Conservation (phyloP, 1,140 invertebrate genomes). For the Drosophila arawakana region DNA sequence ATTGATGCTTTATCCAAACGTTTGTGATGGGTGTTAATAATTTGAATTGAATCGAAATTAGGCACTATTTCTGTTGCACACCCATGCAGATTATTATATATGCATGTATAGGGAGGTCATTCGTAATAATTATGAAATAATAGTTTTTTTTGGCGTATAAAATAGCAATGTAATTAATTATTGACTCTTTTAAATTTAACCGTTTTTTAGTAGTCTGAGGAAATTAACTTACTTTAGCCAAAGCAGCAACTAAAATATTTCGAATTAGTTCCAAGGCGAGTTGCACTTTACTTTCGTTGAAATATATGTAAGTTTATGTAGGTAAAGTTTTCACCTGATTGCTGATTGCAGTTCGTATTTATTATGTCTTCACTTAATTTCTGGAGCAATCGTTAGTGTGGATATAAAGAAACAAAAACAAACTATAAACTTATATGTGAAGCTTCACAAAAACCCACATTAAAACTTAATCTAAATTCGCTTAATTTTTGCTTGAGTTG, state of each 20-base stretch:
- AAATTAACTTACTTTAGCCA: neutral
- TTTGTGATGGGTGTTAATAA: constrained; percentile 47
- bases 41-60: constrained; percentile 39
- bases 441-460: constrained; percentile 30
- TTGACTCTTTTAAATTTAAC: too few relatives aligned
- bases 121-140: too few relatives aligned
- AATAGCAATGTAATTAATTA: too few relatives aligned
- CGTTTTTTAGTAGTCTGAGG: neutral
- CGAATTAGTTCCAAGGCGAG: neutral
- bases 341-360: neutral
- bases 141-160: neutral
- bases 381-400: constrained; percentile 25
- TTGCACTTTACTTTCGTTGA: neutral
- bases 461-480: constrained; percentile 56
- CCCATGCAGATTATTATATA: constrained; percentile 2
- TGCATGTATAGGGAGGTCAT: neutral
- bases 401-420: neutral
- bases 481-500: constrained; percentile 50
- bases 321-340: constrained; percentile 5
- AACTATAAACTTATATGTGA: constrained; percentile 13
- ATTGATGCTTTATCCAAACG: constrained; percentile 31
- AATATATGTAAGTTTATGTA: neutral
- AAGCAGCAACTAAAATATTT: neutral
- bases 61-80: constrained; percentile 12
- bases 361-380: constrained; percentile 24